Conservation (phyloP, 1,140 invertebrate species). For the Solenopsis invicta region DNA sequence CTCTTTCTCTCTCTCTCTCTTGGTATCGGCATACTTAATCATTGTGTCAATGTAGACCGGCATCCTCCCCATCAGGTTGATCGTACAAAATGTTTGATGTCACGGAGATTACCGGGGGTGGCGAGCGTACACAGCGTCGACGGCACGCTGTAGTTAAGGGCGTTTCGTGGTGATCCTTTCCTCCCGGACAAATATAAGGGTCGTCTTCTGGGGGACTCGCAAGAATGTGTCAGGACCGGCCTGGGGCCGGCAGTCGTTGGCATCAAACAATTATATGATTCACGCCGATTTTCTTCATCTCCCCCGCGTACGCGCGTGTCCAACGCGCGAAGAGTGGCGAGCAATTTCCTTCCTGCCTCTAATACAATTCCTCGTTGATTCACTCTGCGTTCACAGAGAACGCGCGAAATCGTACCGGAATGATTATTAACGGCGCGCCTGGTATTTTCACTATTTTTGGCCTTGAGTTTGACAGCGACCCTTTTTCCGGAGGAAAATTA, state of each 20-base stretch:
- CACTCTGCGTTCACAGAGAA: neutral
- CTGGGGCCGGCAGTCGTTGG: neutral
- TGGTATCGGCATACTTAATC: conserved; percentile 51
- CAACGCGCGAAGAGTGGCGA: neutral
- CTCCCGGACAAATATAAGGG: conserved; percentile 58
- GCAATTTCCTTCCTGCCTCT: conserved; percentile 31
- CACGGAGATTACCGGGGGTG: conserved; percentile 52
- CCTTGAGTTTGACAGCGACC: neutral
- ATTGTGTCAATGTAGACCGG: conserved; percentile 42
- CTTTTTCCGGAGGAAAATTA: neutral
- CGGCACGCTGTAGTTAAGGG: conserved; percentile 52
- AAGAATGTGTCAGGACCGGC: conserved; percentile 40
- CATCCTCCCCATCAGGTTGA: conserved; percentile 29
- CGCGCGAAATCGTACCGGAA: neutral
- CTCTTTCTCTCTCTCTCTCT: too few relatives aligned
- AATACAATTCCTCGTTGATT: conserved; percentile 18
- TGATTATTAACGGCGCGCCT: neutral
- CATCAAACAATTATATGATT: conserved; percentile 78
- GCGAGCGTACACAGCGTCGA: conserved; percentile 50
- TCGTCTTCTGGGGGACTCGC: conserved; percentile 49
- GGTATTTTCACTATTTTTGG: neutral
- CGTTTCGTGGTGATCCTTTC: conserved; percentile 60
- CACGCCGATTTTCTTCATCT: conserved; percentile 70
- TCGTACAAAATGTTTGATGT: conserved; percentile 61
- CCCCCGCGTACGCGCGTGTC: neutral